Evolutionary conservation across 2,113 vertebrate genomes (phyloP), one percentile per base, ranked within the genome.

Genomic region (Dasyprocta punctata): DNA sequence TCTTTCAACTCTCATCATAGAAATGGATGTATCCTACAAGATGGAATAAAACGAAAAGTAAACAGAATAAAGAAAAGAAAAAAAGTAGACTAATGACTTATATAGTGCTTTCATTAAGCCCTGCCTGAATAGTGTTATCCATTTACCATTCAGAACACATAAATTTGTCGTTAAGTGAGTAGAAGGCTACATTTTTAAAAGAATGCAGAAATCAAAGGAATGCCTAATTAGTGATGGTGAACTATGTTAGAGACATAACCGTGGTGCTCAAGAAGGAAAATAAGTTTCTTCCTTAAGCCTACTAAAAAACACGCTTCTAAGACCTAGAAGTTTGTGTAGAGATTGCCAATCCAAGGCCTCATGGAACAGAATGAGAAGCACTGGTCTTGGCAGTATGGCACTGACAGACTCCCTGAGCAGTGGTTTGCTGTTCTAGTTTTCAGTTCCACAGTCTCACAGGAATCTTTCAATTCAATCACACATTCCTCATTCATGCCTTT

Each of bases 31-130:
- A 54, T 86, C 52, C 63, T 67, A 44, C 16, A 16, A 26, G 41
- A 80, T 73, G 44, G 47, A 54, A 81, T 86, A 80, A 94, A 97
- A 60, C 49, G 56, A 93, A 92, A 83, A 75, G 52, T 93, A 82
- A 93, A 94, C 26, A 80, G 19, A 77, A 16, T 60, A 87, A 96
- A 52, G 28, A 73, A 73, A 86, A 78, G 38, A 61, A 82, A 67
- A 61, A 60, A 91, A 49, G 47, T 24, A 47, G 19, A 10, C 14
- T 30, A 60, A 20, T 54, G 36, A 41, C 22, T 65, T 89, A 36
- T 0, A 41, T 78, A 49, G 38, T 58, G 38, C 71, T 94, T 73
- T 77, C 33, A 87, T 41, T 88, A 91, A 95, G 33, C 24, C 41
- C 63, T 67, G 83, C 88, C 22, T 84, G 75, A 65, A 90, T 47